These are phyloP conservation scores for Zoanthus solanderi DNA, from an alignment of 92 coral and sea anemone genomes.

Conservation along the genomic window DNA sequence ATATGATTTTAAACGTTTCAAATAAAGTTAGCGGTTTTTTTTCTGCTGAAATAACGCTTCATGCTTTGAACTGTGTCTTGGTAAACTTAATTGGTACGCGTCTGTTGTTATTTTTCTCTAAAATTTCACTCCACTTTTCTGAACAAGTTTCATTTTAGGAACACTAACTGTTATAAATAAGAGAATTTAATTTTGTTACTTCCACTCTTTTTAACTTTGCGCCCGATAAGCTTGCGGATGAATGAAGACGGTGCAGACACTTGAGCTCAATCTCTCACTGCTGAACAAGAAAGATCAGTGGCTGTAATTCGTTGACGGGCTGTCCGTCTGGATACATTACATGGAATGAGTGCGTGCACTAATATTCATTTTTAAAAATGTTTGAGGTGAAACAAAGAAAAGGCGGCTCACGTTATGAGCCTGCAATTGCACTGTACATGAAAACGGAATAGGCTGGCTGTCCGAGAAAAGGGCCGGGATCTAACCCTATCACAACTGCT, in stretches of 20 bases:
- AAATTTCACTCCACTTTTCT: no score
- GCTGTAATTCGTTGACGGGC: conserved; percentile 1
- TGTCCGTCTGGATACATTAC: conserved; percentile 29
- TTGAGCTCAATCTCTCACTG: neutral
- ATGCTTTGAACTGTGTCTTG: no score
- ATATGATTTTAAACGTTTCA: no score
- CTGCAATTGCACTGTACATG: conserved; percentile 55
- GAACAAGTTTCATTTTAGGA: no score
- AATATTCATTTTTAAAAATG: conserved; percentile 35
- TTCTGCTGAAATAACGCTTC: no score
- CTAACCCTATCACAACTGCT: conserved; percentile 43
- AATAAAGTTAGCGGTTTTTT: no score
- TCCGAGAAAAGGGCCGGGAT: conserved; percentile 42
- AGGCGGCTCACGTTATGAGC: conserved; percentile 64
- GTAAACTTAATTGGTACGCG: no score
- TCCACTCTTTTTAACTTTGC: no score
- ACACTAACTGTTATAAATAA: no score
- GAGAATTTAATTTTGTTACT: no score
- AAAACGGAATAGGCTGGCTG: conserved; percentile 54
- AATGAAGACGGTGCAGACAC: neutral
- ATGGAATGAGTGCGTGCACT: conserved; percentile 40
- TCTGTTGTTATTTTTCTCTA: no score
- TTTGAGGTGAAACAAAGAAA: conserved; percentile 47
- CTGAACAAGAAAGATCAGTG: conserved; percentile 36
- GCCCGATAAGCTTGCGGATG: no score